Evolutionary conservation across 2,113 vertebrate genomes (phyloP).

Genomic region (Nesoenas mayeri): DNA sequence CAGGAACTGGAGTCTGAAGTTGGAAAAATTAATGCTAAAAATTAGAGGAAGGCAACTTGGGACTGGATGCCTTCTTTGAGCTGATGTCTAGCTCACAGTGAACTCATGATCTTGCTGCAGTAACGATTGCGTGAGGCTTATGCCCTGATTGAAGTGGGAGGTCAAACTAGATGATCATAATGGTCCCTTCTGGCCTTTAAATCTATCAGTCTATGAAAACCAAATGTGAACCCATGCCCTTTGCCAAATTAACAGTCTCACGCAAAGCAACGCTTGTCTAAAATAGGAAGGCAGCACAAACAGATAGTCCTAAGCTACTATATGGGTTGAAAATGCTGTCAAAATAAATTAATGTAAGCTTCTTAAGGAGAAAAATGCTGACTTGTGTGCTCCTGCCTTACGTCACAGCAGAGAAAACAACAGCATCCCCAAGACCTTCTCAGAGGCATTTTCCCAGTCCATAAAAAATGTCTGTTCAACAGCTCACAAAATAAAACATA

Average conservation of each 20-base stretch:
- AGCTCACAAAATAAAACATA: not conserved
- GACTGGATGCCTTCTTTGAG: not conserved
- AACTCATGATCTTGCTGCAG: not conserved
- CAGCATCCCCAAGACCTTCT: not conserved
- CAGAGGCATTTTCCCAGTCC: not conserved
- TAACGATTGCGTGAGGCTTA: not conserved
- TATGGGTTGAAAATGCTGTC: conserved; percentile 28
- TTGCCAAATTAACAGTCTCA: conserved; percentile 60
- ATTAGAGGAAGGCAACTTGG: not conserved
- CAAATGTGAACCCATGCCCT: conserved; percentile 65
- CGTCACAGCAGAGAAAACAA: not conserved
- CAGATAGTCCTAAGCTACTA: conserved; percentile 25
- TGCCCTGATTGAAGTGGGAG: conserved; percentile 21
- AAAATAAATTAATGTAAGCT: conserved; percentile 27
- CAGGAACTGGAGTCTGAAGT: not conserved
- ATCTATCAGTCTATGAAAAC: conserved; percentile 56
- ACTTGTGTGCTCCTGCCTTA: conserved; percentile 8
- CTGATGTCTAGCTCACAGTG: not conserved
- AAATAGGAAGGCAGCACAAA: conserved; percentile 39
- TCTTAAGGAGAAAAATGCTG: conserved; percentile 8
- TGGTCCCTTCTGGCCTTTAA: conserved; percentile 58
- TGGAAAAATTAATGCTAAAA: conserved; percentile 30
- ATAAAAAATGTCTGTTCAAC: not conserved
- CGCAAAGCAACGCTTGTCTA: conserved; percentile 28
- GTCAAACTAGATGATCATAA: conserved; percentile 46